Base-by-base conservation (phyloP, 2,113 vertebrate species). In the Siniperca chuatsi region DNA sequence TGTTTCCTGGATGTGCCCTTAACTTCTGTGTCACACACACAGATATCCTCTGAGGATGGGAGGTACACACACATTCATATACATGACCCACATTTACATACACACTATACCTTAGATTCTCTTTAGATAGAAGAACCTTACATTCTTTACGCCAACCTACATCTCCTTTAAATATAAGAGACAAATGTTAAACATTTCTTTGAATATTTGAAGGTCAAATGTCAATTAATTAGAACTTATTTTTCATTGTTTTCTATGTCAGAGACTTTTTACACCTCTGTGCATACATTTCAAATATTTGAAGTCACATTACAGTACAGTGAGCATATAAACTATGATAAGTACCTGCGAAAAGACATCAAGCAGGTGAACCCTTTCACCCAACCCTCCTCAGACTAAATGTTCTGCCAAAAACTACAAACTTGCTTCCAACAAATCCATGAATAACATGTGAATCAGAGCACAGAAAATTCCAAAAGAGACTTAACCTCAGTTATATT, bases 1-100 rank as follows among this genome's bases (percentile, higher is more conserved):
- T 81, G 88, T 92, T 94, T 95, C 94, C 94, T 92, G 94, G 84
- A 91, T 87, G 84, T 88, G 85, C 74, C 91, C 90, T 64, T 52
- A 58, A 78, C 93, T 92, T 94, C 94, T 89, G 88, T 93, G 93
- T 94, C 93, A 92, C 75, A 61, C 75, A 65, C 46, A 75, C 91
- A 95, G 90, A 92, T 89, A 90, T 94, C 92, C 92, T 92, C 78
- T 54, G 33, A 88, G 76, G 82, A 86, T 75, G 89, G 66, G 67
- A 80, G 87, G 74, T 55, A 52, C 52, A 46, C 69, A 35, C 46
- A 42, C 75, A 78, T 42, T 55, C 20, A 65, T 57, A 44, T 74
- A 78, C 54, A 75, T 21, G 50, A 78, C 50, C 50, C 37, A 67
- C n/a, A 44, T 54, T 10, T 15, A 42, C 48, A 33, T 73, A 82